A percentile compares a stretch with the other conserved stretches of the same genome.
These are phyloP conservation scores for Oreochromis spilurus DNA, from an alignment of 2,113 vertebrate genomes.

Conservation along the genomic window DNA sequence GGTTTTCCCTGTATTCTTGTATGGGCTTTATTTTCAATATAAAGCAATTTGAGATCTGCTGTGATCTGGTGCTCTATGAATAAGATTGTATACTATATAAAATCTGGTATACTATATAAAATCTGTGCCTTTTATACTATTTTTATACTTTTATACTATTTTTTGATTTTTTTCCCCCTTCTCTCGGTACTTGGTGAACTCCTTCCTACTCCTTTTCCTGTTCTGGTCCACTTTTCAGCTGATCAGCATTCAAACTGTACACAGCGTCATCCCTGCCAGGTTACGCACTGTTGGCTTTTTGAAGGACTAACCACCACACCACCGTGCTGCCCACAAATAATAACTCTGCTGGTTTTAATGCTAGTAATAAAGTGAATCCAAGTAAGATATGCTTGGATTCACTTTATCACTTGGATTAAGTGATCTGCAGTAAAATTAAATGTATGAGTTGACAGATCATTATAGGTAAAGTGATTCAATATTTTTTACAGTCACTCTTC, in stretches of 20 bases:
- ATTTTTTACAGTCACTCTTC: not conserved
- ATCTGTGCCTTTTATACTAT: not conserved
- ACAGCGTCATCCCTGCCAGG: not conserved
- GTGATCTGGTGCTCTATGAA: not conserved
- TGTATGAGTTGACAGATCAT: not conserved
- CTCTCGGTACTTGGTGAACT: not conserved
- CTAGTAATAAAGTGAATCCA: not conserved
- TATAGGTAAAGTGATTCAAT: not conserved
- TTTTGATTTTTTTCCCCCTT: fast-evolving
- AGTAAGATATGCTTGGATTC: not conserved
- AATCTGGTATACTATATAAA: not conserved
- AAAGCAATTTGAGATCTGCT: not conserved
- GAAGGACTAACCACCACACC: not conserved
- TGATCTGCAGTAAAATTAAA: not conserved
- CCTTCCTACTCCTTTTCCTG: not conserved
- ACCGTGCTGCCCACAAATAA: not conserved
- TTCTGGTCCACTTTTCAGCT: not conserved
- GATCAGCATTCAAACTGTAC: not conserved
- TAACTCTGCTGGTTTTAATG: not conserved
- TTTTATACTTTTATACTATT: not conserved
- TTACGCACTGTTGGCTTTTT: not conserved
- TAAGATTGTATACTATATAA: not conserved
- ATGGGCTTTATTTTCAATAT: not conserved
- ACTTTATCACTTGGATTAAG: not conserved
- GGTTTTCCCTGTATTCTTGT: not conserved